Base-by-base conservation (phyloP, 23 tunicate genomes). In the Botrylloides violaceus region DNA sequence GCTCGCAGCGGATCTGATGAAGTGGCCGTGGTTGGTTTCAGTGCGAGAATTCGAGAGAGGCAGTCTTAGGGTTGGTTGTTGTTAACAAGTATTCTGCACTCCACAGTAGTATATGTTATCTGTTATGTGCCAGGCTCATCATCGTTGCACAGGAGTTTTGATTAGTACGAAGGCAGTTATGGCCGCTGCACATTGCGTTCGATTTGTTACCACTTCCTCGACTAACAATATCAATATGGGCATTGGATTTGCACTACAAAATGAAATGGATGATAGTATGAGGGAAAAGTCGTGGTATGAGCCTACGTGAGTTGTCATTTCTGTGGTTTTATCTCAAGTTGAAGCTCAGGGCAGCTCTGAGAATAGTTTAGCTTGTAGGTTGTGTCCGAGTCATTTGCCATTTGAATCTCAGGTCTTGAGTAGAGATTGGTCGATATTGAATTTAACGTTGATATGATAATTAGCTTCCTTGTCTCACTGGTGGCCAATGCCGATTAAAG, bases 1-100 rank as follows among this genome's bases (percentile, higher is more conserved):
- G 4, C 7, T 3, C n/a, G 20, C 35, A 18, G 73, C 61, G 7
- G 58, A 2, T 26, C 30, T 35, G 6, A 32, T 22, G 34, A 78
- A 78, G 55, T 78, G 76, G 76, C 83, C 83, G 32, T 78, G 83
- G 83, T 39, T 78, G 37, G 83, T 78, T 3, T 78, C 83, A 29
- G 68, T 78, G 18, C 34, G 83, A 32, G 76, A 78, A 3, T 49
- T 30, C 28, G 62, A 36, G 20, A 36, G 53, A 29, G 56, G 83
- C 0, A 78, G 76, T 56, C 49, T 57, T 33, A 66, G 50, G 61
- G 83, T 78, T 27, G 4, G 35, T 43, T n/a, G n/a, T n/a, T n/a
- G n/a, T n/a, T n/a, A n/a, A n/a, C n/a, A n/a, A n/a, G 1, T 25
- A 61, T 21, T 0, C 1, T n/a, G n/a, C n/a, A n/a, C n/a, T n/a